Evolutionary conservation across 92 coral and sea anemone species (phyloP), one percentile per base, ranked within the genome.

Genomic region (Palythoa grandiflora): DNA sequence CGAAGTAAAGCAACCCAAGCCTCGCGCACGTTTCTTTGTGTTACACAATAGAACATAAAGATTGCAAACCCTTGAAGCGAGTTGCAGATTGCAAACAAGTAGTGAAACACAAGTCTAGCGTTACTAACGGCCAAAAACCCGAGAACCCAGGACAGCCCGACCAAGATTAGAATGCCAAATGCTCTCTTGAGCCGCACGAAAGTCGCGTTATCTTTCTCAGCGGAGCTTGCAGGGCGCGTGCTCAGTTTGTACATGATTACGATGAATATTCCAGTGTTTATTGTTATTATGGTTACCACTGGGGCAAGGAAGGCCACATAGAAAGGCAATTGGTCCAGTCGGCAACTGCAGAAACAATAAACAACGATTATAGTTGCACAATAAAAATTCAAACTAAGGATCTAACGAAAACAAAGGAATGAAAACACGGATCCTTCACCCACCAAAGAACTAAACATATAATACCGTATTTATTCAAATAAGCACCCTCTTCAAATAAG

Each of bases 211-310:
- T 92, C 97, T 13, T 91, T 93, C 79, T 94, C 99, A 84, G 95
- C 96, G 85, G 99, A 88, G 68, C 96, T 93, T 66, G 96, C 93
- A 3, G 95, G 98, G 63, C 99, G 98, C 61, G 94, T 92, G 89
- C 96, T 94, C 68, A 97, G 94, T 91, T 97, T 97, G 93, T 97
- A 97, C 98, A 97, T 92, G 74, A 97, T 97, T 16, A 93, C 78
- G 19, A 80, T 77, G 83, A 97, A 97, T 16, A 94, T 93, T 6
- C 90, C 84, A 51, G 96, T 89, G 91, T 97, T 97, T 68, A 97
- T 73, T 20, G 94, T 72, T 57, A 97, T 90, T 35, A 97, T 92
- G 44, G 89, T 75, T 72, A 92, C 94, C 17, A 97, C 96, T 0
- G 99, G 99, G 5, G 94, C 96, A 78, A 96, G 88, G 83, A 95